phyloP scores from a whole-genome alignment of 2,797 vertebrate genomes.

The Argentina silus region DNA sequence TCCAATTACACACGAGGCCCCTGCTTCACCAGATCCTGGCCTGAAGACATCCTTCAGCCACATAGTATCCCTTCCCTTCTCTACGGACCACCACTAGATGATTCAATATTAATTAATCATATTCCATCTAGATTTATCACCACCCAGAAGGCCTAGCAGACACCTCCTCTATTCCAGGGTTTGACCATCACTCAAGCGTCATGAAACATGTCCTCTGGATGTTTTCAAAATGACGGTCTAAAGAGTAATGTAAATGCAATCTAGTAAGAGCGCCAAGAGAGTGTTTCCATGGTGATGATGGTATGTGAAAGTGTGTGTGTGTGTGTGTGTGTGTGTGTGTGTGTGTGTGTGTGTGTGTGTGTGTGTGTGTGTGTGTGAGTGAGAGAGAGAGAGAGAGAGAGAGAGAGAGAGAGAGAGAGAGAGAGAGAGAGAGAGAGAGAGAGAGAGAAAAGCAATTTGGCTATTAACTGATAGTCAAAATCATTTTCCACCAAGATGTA shows the following conservation, averaged over 20 bases:
- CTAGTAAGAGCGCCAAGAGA: slow-evolving; percentile 55
- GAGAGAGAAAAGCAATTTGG: too few species aligned
- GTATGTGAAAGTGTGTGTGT: slow-evolving; percentile 28
- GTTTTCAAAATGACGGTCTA: slow-evolving; percentile 49
- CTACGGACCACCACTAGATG: slow-evolving; percentile 11
- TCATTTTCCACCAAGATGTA: too few species aligned
- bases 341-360: slow-evolving; percentile 5
- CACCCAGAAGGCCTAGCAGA: background rate
- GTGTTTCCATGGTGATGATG: slow-evolving; percentile 75
- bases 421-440: background rate
- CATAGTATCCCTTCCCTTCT: slow-evolving; percentile 1
- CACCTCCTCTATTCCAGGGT: slow-evolving; percentile 6
- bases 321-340: slow-evolving; percentile 1
- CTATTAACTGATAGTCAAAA: too few species aligned
- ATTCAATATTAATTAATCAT: slow-evolving; percentile 22
- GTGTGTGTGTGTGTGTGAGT: slow-evolving; percentile 15
- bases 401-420: background rate
- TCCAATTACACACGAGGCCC: slow-evolving; percentile 46
- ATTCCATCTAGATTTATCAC: background rate
- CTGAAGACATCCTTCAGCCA: slow-evolving; percentile 15
- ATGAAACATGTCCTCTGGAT: slow-evolving; percentile 20
- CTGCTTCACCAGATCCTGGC: slow-evolving; percentile 37
- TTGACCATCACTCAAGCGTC: slow-evolving; percentile 18
- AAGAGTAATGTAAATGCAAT: slow-evolving; percentile 48
- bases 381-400: slow-evolving; percentile 14